Percentiles rank a stretch among this genome's conserved stretches.
Evolutionary conservation across 1,140 invertebrate genomes (phyloP).

Genomic region (Oryzaephilus surinamensis): DNA sequence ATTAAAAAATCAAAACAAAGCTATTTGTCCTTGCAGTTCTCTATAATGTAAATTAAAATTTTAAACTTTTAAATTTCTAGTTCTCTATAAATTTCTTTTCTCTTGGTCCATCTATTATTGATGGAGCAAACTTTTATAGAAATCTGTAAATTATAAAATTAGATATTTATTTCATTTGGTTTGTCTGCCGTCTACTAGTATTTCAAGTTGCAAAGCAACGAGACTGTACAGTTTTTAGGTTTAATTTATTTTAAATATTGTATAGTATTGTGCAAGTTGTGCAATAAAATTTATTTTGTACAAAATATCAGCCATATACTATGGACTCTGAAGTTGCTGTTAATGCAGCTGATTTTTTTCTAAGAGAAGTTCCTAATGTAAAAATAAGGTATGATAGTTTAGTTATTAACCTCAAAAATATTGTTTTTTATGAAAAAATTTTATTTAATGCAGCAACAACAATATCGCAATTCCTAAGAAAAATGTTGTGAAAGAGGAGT

Average conservation of each 20-base stretch:
- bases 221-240: neutral
- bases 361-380: slow-evolving; percentile 26
- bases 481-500: slow-evolving; percentile 51
- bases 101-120: too few species aligned
- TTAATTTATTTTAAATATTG: neutral
- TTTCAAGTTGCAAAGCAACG: too few species aligned
- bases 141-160: too few species aligned
- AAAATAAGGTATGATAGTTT: slow-evolving; percentile 26
- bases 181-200: too few species aligned
- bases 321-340: slow-evolving; percentile 21
- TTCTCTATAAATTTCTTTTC: too few species aligned
- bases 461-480: too few species aligned
- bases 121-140: too few species aligned
- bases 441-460: neutral
- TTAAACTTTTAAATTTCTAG: too few species aligned
- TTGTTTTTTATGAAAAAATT: neutral
- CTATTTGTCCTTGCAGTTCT: too few species aligned
- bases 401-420: neutral
- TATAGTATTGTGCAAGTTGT: neutral
- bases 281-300: neutral
- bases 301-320: neutral
- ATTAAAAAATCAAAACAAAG: too few species aligned
- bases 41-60: too few species aligned
- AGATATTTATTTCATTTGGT: too few species aligned
- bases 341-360: slow-evolving; percentile 28